Evolutionary conservation across 2,797 vertebrate species (phyloP).

Genomic region (Enteromius viviparus): DNA sequence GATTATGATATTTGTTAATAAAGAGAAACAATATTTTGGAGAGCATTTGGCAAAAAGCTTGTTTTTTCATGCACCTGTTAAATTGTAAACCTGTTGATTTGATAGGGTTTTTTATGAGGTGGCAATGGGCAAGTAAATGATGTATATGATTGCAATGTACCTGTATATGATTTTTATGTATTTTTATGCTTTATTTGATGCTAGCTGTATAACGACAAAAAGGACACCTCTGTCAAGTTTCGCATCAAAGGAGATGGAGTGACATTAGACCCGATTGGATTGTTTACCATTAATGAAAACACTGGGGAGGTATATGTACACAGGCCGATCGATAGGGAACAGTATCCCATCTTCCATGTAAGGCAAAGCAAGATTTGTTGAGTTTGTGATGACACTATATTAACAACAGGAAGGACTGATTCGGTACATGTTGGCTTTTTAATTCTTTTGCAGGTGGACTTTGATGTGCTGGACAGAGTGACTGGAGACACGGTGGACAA

Average conservation of each 20-base stretch:
- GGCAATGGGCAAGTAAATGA: background rate
- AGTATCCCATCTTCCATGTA: slow-evolving; percentile 68
- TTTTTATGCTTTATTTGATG: background rate
- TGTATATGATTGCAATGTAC: background rate
- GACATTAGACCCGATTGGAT: slow-evolving; percentile 59
- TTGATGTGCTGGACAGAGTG: slow-evolving; percentile 62
- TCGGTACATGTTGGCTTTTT: background rate
- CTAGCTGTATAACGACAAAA: slow-evolving; percentile 79
- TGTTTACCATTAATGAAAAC: slow-evolving; percentile 74
- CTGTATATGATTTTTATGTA: background rate
- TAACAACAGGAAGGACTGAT: background rate
- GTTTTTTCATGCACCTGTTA: too few relatives aligned
- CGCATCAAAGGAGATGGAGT: slow-evolving; percentile 77
- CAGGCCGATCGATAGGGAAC: slow-evolving; percentile 77
- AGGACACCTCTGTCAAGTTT: slow-evolving; percentile 59
- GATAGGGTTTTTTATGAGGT: background rate
- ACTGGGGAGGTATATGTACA: slow-evolving; percentile 66
- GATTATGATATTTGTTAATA: background rate
- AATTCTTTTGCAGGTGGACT: slow-evolving; percentile 73
- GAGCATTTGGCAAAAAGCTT: background rate
- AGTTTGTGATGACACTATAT: background rate
- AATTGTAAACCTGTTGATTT: background rate
- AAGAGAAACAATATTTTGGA: background rate
- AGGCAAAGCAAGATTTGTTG: slow-evolving; percentile 41
- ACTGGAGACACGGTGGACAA: slow-evolving; percentile 59